phyloP scores from a whole-genome alignment of 2,797 vertebrate species.

The Etheostoma nigrum region DNA sequence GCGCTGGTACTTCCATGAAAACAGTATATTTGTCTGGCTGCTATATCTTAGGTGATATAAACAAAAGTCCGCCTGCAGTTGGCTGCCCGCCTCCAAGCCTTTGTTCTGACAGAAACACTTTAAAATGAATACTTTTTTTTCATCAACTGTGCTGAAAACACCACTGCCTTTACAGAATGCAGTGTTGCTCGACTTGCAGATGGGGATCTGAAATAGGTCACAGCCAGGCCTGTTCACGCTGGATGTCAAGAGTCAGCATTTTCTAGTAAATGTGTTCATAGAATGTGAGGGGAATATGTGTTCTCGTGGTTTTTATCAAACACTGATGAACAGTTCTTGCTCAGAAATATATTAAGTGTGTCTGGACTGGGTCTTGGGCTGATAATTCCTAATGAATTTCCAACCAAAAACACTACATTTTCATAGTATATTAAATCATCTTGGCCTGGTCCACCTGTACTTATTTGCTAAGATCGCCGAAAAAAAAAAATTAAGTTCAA shows the following conservation, averaged over 20 bases:
- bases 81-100: conserved; percentile 12
- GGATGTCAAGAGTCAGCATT: conserved; percentile 39
- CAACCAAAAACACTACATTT: neutral
- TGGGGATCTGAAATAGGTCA: conserved; percentile 58
- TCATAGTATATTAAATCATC: neutral
- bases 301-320: conserved; percentile 12
- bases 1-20: conserved; percentile 34
- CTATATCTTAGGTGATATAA: conserved; percentile 33
- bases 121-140: conserved; percentile 17
- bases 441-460: neutral
- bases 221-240: neutral
- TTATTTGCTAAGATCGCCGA: neutral
- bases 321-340: conserved; percentile 7
- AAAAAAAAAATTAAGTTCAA: too few relatives aligned
- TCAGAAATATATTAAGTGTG: neutral
- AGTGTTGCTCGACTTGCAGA: conserved; percentile 27
- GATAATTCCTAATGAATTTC: neutral
- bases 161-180: conserved; percentile 32
- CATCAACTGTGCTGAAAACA: conserved; percentile 20
- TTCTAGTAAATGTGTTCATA: conserved; percentile 13
- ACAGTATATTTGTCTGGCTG: conserved; percentile 30
- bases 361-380: neutral
- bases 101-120: conserved; percentile 30
- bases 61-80: conserved; percentile 29
- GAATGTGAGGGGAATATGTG: conserved; percentile 19